Conservation (phyloP, 2,888 invertebrate species). For the Smittia sp. region DNA sequence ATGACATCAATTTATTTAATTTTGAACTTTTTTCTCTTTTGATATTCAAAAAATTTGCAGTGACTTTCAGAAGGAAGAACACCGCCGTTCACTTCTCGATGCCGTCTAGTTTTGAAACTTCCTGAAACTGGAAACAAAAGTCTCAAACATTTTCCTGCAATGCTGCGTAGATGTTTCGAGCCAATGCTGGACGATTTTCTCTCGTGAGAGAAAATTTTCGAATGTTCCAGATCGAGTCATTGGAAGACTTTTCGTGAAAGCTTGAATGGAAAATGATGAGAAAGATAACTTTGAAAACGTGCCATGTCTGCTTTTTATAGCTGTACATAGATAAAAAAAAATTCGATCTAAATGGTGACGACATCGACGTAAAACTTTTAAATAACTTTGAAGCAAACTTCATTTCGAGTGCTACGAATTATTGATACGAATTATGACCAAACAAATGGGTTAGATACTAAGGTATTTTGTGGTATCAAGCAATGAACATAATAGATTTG, state of each 20-base stretch:
- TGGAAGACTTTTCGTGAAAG: not conserved
- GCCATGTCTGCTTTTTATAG: too few relatives aligned
- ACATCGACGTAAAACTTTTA: too few relatives aligned
- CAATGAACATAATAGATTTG: too few relatives aligned
- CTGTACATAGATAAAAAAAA: too few relatives aligned
- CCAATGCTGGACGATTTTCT: not conserved
- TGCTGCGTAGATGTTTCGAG: slow-evolving; percentile 10
- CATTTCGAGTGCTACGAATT: too few relatives aligned
- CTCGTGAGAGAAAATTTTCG: not conserved
- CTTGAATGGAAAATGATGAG: too few relatives aligned
- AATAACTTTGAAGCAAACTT: too few relatives aligned
- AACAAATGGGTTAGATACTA: too few relatives aligned
- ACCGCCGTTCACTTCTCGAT: slow-evolving; percentile 31
- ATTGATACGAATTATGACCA: too few relatives aligned
- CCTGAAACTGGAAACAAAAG: slow-evolving; percentile 25
- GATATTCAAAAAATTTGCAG: not conserved
- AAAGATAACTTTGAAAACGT: too few relatives aligned
- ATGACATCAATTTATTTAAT: not conserved
- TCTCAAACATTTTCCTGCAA: not conserved
- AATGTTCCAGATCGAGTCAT: not conserved
- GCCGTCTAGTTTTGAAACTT: slow-evolving; percentile 26
- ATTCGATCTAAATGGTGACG: too few relatives aligned
- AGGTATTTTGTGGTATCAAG: too few relatives aligned
- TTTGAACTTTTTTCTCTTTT: not conserved
- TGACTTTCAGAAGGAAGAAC: not conserved